Conservation (phyloP, 1,140 invertebrate species). For the Thereuonema tuberculata region DNA sequence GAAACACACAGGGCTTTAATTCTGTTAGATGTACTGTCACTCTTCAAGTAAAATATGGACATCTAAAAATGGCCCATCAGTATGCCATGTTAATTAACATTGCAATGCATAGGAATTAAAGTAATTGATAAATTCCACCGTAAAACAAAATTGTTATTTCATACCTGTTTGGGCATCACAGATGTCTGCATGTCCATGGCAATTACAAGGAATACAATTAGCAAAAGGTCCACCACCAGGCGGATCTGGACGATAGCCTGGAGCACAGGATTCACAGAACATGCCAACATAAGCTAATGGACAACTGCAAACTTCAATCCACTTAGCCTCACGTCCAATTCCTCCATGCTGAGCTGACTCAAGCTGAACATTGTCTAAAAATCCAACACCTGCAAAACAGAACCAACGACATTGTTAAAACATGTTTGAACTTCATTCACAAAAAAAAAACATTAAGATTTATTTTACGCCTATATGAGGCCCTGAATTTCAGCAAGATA, state of each 20-base stretch:
- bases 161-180: conserved; percentile 87
- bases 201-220: conserved; percentile 86
- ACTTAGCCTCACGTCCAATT: conserved; percentile 62
- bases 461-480: neutral
- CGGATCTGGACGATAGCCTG: conserved; percentile 80
- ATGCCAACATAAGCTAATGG: conserved; percentile 79
- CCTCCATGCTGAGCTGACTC: conserved; percentile 69
- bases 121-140: too few species aligned
- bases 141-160: too few species aligned
- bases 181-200: conserved; percentile 86
- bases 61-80: too few species aligned
- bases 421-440: neutral
- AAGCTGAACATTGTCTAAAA: conserved; percentile 71
- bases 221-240: conserved; percentile 81
- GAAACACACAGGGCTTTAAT: too few species aligned
- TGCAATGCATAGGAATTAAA: too few species aligned
- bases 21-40: too few species aligned
- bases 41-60: too few species aligned
- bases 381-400: conserved; percentile 55
- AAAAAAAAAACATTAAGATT: conserved; percentile 4
- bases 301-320: conserved; percentile 91
- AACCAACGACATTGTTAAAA: neutral
- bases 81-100: too few species aligned
- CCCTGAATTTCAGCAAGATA: neutral
- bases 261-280: conserved; percentile 92